Evolutionary conservation across 2,888 invertebrate species (phyloP).

Genomic region (Harpagoxenus sublaevis): DNA sequence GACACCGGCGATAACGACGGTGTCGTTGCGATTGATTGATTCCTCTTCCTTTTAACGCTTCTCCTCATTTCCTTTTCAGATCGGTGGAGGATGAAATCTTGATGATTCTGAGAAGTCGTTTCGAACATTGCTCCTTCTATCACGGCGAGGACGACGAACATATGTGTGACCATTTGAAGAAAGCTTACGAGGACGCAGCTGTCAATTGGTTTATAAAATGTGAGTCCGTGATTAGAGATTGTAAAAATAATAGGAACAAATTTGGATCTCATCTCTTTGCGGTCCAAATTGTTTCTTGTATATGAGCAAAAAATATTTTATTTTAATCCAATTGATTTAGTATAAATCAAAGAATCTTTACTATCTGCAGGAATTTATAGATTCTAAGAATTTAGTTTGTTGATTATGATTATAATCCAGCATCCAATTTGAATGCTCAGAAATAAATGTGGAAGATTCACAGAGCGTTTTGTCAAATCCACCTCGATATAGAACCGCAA

Average conservation of each 20-base stretch:
- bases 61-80: conserved; percentile 86
- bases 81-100: conserved; percentile 94
- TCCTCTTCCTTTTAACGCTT: not conserved
- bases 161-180: conserved; percentile 90
- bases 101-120: conserved; percentile 93
- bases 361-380: not conserved
- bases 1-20: not conserved
- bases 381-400: not conserved
- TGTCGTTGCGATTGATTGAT: not conserved
- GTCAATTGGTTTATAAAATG: conserved; percentile 98
- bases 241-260: too few species aligned
- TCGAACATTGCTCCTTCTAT: conserved; percentile 93
- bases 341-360: not conserved
- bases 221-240: conserved; percentile 86
- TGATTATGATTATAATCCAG: not conserved
- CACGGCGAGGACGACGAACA: conserved; percentile 90
- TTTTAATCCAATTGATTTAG: not conserved
- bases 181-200: conserved; percentile 92
- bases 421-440: not conserved
- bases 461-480: not conserved
- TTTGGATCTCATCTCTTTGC: too few species aligned
- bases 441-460: not conserved
- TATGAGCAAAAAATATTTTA: not conserved
- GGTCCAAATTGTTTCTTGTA: too few species aligned
- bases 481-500: not conserved